Percentiles rank a stretch among this genome's conserved stretches.
Conservation (phyloP, 2,113 vertebrate genomes). For the Motacilla alba region DNA sequence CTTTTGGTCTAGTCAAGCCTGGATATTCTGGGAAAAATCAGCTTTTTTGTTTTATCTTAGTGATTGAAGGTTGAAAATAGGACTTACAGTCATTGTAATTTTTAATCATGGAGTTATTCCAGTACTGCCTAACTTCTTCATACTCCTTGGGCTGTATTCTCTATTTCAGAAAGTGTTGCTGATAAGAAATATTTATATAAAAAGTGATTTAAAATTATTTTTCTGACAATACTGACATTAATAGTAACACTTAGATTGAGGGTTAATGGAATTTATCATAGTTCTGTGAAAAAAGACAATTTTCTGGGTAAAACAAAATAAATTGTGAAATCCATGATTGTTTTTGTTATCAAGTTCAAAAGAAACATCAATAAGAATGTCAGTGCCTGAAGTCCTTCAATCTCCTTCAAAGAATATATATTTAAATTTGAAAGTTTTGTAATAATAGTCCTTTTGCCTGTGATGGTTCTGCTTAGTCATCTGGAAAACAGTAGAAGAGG, state of each 20-base stretch:
- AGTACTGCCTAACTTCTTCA: background rate
- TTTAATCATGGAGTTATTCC: background rate
- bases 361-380: background rate
- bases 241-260: background rate
- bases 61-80: background rate
- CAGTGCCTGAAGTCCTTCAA: background rate
- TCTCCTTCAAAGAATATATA: background rate
- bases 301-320: background rate
- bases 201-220: background rate
- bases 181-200: background rate
- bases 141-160: background rate
- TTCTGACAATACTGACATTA: background rate
- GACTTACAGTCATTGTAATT: background rate
- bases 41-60: background rate
- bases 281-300: background rate
- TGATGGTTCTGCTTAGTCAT: background rate
- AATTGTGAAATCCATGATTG: background rate
- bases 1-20: background rate
- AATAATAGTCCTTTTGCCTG: background rate
- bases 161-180: background rate
- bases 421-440: background rate
- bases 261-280: background rate
- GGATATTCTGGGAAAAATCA: background rate
- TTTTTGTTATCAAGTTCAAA: background rate
- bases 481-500: background rate